A percentile compares a stretch with the other conserved stretches of the same genome.
phyloP scores from a whole-genome alignment of 1,140 invertebrate genomes.

The Rhopalosiphum padi region DNA sequence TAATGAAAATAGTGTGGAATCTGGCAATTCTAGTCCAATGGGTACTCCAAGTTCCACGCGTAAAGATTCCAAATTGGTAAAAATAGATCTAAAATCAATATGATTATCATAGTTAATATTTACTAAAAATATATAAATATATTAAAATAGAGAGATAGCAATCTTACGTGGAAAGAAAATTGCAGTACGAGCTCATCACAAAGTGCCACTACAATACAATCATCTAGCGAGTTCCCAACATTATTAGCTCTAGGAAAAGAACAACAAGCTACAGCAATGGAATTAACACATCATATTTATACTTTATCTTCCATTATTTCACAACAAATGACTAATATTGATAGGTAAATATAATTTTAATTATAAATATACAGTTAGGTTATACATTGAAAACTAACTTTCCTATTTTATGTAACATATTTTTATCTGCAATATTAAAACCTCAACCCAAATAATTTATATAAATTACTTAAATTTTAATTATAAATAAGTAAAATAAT shows the following conservation, averaged over 20 bases:
- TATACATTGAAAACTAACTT: not conserved
- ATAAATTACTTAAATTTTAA: not conserved
- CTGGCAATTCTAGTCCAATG: constrained; percentile 60
- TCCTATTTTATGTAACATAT: not conserved
- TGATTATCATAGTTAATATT: not conserved
- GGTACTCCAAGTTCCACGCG: constrained; percentile 62
- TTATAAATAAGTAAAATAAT: not conserved
- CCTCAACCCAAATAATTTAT: not conserved
- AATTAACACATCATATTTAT: constrained; percentile 82
- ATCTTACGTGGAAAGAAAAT: constrained; percentile 60
- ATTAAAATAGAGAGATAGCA: constrained; percentile 21
- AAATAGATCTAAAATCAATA: not conserved
- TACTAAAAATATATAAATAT: not conserved
- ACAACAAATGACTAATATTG: constrained; percentile 85
- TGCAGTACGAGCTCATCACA: constrained; percentile 52
- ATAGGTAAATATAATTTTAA: constrained; percentile 66
- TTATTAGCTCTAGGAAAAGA: constrained; percentile 67
- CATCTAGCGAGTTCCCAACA: constrained; percentile 62
- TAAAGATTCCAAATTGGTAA: constrained; percentile 44
- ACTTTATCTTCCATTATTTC: constrained; percentile 82
- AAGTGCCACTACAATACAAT: constrained; percentile 55
- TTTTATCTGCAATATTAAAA: not conserved
- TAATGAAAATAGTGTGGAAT: constrained; percentile 59
- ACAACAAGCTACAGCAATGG: constrained; percentile 75
- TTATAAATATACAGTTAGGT: not conserved